Base-by-base conservation (phyloP, 1,140 invertebrate species). In the Hylaeus volcanicus region DNA sequence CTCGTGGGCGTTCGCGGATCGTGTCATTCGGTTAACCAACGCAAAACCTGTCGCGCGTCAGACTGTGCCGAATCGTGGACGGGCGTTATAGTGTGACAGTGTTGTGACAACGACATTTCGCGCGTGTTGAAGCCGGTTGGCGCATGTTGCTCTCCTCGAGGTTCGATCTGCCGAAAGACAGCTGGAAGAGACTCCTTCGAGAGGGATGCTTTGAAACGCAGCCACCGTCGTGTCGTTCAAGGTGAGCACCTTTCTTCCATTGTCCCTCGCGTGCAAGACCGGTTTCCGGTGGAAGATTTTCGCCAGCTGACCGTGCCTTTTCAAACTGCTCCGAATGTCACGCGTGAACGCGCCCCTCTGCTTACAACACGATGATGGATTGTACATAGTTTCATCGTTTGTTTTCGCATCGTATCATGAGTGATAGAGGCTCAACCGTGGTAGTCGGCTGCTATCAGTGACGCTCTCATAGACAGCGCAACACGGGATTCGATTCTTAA, bases 131-230 rank as follows among this genome's bases (percentile, higher is more conserved):
- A 70, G 66, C 58, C 61, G 63, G 60, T 53, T 60, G 74, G 86
- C 85, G 85, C 79, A 87, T 87, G 85, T 87, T 87, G 82, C 53
- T 69, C 70, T 66, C 43, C 85, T 87, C 39, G 53, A 45, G 58
- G 53, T 84, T 84, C 71, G 74, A 87, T 86, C 78, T 51, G 58
- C 37, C 70, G 26, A 41, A 74, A n/a, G 63, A 86, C 85, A 84
- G 74, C 63, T 73, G 85, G 85, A 61, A 61, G 66, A 86, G 39
- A 60, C 15, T 66, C 41, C 15, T 71, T 60, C 53, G 56, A 58
- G 48, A 75, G 86, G 78, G 74, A 87, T 87, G 86, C 61, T 81
- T 51, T 78, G 81, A 86, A 65, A 75, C 61, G 14, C 53, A 51
- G 72, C 26, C 9, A 48, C 26, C 71, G 51, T 37, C 39, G 6